Evolutionary conservation across 1,140 invertebrate species (phyloP).

Genomic region (Heterodera schachtii): DNA sequence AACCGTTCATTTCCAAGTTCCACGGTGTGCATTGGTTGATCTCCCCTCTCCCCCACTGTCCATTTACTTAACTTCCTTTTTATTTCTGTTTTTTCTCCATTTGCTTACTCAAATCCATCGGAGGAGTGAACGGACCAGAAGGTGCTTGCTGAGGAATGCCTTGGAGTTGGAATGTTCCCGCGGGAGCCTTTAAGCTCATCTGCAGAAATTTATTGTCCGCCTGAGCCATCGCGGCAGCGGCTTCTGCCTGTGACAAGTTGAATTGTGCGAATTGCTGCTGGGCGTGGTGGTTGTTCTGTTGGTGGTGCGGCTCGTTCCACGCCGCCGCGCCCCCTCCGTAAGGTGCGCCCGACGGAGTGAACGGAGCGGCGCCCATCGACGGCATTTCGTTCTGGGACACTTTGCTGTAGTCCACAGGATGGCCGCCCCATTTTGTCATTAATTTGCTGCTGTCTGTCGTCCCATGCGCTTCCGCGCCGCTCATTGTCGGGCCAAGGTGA

Average conservation of each 20-base stretch:
- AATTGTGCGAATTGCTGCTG: slow-evolving; percentile 12
- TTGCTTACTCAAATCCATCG: not conserved
- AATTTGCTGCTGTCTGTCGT: slow-evolving; percentile 21
- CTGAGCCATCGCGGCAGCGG: not conserved
- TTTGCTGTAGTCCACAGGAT: slow-evolving; percentile 10
- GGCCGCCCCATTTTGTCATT: slow-evolving; percentile 23
- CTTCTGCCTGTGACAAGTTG: slow-evolving; percentile 2
- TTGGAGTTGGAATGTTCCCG: not conserved
- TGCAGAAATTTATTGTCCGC: slow-evolving; percentile 6
- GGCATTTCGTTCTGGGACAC: not conserved
- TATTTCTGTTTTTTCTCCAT: not conserved
- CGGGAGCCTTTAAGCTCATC: not conserved
- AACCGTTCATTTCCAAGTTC: slow-evolving; percentile 30
- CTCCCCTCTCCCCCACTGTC: slow-evolving; percentile 32
- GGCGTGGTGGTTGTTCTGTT: slow-evolving; percentile 8
- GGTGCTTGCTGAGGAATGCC: slow-evolving; percentile 4
- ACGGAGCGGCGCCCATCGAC: slow-evolving; percentile 3
- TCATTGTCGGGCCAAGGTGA: not conserved
- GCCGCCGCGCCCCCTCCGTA: not conserved
- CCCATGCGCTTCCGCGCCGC: slow-evolving; percentile 7
- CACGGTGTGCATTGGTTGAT: slow-evolving; percentile 31
- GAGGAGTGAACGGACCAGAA: not conserved
- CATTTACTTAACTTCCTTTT: not conserved
- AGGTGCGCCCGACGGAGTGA: not conserved
- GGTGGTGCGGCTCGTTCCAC: slow-evolving; percentile 27